A percentile compares a stretch with the other conserved stretches of the same genome.
Evolutionary conservation across 2,113 vertebrate genomes (phyloP).

Genomic region (Lophura nycthemera): DNA sequence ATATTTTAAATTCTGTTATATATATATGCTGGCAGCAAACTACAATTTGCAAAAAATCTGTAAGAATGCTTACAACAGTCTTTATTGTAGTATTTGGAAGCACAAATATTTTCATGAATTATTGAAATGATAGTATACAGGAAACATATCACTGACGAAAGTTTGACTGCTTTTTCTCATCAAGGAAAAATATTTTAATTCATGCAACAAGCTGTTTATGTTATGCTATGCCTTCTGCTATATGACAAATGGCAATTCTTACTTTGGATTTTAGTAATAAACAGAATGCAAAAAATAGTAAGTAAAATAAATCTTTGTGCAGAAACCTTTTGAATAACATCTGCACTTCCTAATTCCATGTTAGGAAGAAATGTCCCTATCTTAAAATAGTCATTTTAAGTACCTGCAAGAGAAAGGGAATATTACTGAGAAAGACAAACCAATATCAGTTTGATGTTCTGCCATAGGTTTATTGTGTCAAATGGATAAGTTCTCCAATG

Average conservation of each 20-base stretch:
- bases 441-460: not conserved
- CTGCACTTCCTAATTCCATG: not conserved
- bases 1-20: not conserved
- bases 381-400: not conserved
- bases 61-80: not conserved
- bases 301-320: not conserved
- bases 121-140: not conserved
- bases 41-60: not conserved
- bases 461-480: not conserved
- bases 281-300: not conserved
- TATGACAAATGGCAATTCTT: not conserved
- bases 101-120: not conserved
- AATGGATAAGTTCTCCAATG: not conserved
- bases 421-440: not conserved
- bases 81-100: constrained; percentile 4
- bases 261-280: not conserved
- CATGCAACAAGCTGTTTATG: not conserved
- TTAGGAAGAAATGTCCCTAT: not conserved
- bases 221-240: not conserved
- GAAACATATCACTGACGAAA: not conserved
- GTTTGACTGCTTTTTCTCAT: constrained; percentile 11
- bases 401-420: not conserved
- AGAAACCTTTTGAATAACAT: not conserved
- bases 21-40: not conserved
- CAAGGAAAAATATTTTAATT: not conserved